Evolutionary conservation across 2,888 invertebrate species (phyloP).

Genomic region (Protula sp.): DNA sequence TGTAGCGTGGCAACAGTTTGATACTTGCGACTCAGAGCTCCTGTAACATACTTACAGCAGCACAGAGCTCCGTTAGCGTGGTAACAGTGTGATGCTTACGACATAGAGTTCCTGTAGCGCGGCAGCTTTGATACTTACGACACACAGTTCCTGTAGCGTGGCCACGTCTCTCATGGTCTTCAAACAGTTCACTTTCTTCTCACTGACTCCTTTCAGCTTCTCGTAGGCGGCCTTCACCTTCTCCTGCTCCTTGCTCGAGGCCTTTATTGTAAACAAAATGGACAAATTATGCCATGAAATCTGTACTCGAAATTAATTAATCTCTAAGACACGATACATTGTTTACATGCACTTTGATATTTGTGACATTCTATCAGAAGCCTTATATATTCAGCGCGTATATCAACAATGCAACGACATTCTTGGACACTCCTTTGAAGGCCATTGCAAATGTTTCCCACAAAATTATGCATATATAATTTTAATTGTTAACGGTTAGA

Average conservation of each 20-base stretch:
- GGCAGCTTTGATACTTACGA: constrained; percentile 20
- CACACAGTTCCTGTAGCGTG: constrained; percentile 17
- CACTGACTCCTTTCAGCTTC: constrained; percentile 8
- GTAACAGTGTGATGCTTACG: constrained; percentile 18
- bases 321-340: too few relatives aligned
- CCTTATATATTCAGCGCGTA: too few relatives aligned
- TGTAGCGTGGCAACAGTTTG: neutral
- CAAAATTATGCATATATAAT: too few relatives aligned
- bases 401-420: too few relatives aligned
- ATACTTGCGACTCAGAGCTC: too few relatives aligned
- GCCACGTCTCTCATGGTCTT: constrained; percentile 21
- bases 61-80: neutral
- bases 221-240: neutral
- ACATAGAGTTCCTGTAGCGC: constrained; percentile 17
- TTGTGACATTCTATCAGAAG: too few relatives aligned
- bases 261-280: neutral
- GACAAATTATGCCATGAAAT: neutral
- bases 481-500: too few relatives aligned
- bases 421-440: too few relatives aligned
- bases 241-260: neutral
- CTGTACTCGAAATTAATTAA: neutral
- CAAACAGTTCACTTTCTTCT: constrained; percentile 23
- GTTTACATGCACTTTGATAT: too few relatives aligned
- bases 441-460: too few relatives aligned
- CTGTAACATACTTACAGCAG: too few relatives aligned